Base-by-base conservation (phyloP, 2,113 vertebrate genomes). In the Myotis lucifugus region DNA sequence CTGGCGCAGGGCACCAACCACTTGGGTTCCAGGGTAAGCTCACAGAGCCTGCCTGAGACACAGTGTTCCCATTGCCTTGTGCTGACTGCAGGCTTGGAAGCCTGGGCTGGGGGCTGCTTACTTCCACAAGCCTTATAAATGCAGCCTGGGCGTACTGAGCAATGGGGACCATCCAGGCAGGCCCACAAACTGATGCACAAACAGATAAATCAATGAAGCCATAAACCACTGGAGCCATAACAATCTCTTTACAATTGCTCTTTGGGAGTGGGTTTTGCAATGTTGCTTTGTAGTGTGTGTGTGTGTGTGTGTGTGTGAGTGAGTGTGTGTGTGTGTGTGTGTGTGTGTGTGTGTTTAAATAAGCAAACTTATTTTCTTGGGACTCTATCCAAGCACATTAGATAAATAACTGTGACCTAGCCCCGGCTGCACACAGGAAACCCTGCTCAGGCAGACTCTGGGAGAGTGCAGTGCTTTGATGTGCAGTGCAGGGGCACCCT, bases 281-380 rank as follows among this genome's bases (percentile, higher is more conserved):
- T 21, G 7, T 42, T 93, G 77, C 70, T 89, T 42, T 73, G 56
- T 74, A 34, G 72, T 64, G 56, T 61, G 54, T 93, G 46, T 66
- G 32, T 52, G 21, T 76, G 52, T 46, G 42, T 42, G 42, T 42
- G 42, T 42, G 42, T 42, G 42, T 42, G 42, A 7, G 42, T 46
- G 42, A 5, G 42, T 46, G 42, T 46, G 42, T 46, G 42, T 46
- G 42, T 46, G 72, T 64, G 56, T 61, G 54, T 93, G 46, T 66
- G 32, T 52, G 21, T 82, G 54, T 93, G 46, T 85, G 29, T 83
- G 67, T 83, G 67, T 67, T 74, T 54, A 88, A 95, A 95, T 85
- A 92, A 96, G 88, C 82, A 90, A 77, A 88, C 88, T 67, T 96
- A 88, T 97, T 97, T 95, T 85, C 85, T 93, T 95, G 90, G 96